Percentiles rank a stretch among this genome's conserved stretches.
These are phyloP conservation scores for Eubasilissa splendida DNA, from an alignment of 2,888 invertebrate species.

Conservation along the genomic window DNA sequence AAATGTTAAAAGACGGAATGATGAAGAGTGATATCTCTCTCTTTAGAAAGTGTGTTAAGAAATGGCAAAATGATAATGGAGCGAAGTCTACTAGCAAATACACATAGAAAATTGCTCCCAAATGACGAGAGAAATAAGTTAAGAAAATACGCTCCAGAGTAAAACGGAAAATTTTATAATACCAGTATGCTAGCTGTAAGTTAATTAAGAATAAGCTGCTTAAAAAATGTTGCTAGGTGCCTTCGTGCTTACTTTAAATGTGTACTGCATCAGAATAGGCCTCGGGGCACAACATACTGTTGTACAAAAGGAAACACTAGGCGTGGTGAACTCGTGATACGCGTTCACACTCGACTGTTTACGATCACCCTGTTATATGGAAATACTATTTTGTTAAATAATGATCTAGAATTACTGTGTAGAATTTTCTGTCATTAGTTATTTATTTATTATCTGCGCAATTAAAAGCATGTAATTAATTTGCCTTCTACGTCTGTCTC, in stretches of 20 bases:
- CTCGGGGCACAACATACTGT: neutral
- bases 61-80: neutral
- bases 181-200: no score
- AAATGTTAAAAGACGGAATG: slow-evolving; percentile 17
- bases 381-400: no score
- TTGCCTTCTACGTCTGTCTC: no score
- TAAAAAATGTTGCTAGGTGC: neutral
- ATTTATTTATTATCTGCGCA: no score
- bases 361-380: no score
- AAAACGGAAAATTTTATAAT: no score
- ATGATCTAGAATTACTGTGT: no score
- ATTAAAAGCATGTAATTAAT: no score
- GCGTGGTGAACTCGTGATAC: slow-evolving; percentile 16
- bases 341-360: neutral
- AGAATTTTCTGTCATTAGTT: no score
- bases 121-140: no score
- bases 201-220: no score
- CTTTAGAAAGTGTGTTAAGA: slow-evolving; percentile 10
- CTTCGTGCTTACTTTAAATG: neutral
- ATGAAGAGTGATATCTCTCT: neutral
- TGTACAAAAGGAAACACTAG: slow-evolving; percentile 6
- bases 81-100: neutral
- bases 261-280: neutral
- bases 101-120: neutral
- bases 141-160: no score